Percentiles rank a stretch among this genome's conserved stretches.
Evolutionary conservation across 2,113 vertebrate species (phyloP).

Genomic region (Taxidea taxus): DNA sequence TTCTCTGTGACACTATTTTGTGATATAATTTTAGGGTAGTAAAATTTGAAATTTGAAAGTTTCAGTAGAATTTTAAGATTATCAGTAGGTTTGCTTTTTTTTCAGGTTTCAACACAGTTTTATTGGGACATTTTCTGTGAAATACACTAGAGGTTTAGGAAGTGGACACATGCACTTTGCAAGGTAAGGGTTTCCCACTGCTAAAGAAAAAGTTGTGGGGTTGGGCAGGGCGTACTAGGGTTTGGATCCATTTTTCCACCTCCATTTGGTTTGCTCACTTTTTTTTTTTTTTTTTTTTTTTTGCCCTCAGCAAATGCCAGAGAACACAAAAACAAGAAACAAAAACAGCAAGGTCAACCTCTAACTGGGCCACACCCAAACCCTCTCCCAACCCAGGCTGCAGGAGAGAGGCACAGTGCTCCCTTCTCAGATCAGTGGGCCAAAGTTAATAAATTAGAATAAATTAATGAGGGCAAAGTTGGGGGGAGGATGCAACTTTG

Average conservation of each 20-base stretch:
- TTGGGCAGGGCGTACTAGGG: background rate
- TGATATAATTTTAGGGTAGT: background rate
- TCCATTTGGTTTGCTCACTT: slow-evolving; percentile 59
- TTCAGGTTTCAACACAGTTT: slow-evolving; percentile 69
- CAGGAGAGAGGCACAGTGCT: background rate
- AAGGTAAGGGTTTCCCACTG: slow-evolving; percentile 65
- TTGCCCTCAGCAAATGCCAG: slow-evolving; percentile 29
- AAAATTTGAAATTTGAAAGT: background rate
- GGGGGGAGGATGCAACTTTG: slow-evolving; percentile 51
- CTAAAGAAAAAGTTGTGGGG: slow-evolving; percentile 32
- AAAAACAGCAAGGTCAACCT: slow-evolving; percentile 47
- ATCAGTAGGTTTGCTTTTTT: background rate
- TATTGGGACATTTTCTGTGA: slow-evolving; percentile 71
- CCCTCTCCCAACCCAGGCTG: background rate
- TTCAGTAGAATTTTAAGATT: background rate
- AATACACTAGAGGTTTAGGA: slow-evolving; percentile 67
- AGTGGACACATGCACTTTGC: slow-evolving; percentile 71
- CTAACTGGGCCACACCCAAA: background rate
- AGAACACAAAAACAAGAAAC: slow-evolving; percentile 50
- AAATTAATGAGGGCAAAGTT: slow-evolving; percentile 55
- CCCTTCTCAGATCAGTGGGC: background rate
- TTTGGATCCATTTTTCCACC: slow-evolving; percentile 61
- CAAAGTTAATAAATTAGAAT: slow-evolving; percentile 77
- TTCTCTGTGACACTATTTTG: background rate
- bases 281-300: background rate